Percentiles rank a stretch among this genome's conserved stretches.
Evolutionary conservation across 2,113 vertebrate genomes (phyloP).

Genomic region (Tragelaphus strepsiceros): DNA sequence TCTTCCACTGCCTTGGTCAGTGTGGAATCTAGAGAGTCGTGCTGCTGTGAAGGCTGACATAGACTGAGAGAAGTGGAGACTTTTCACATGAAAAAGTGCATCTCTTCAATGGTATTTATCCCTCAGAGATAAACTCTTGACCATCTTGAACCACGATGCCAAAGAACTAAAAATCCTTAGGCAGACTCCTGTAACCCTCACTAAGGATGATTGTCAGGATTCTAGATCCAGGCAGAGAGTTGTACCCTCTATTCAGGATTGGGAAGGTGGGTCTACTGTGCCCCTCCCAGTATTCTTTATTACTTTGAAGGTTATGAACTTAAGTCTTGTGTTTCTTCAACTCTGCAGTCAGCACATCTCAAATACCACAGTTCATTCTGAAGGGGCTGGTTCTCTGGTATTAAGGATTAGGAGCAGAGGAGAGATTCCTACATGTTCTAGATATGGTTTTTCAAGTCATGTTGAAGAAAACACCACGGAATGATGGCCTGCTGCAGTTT

Average conservation of each 20-base stretch:
- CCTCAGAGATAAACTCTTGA: neutral
- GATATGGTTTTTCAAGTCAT: neutral
- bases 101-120: neutral
- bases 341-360: neutral
- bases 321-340: neutral
- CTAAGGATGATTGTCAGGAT: neutral
- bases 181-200: neutral
- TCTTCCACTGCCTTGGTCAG: accelerated
- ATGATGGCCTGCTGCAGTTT: accelerated
- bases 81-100: neutral
- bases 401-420: neutral
- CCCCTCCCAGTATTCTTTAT: neutral
- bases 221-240: neutral
- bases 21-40: neutral
- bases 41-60: neutral
- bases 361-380: neutral
- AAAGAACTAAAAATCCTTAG: neutral
- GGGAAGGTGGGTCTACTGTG: neutral
- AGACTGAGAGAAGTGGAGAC: neutral
- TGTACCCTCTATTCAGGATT: neutral
- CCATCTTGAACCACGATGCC: neutral
- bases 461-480: neutral
- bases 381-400: neutral
- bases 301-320: neutral
- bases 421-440: neutral